Conservation (phyloP, 1,140 invertebrate species). For the Danaus plexippus region DNA sequence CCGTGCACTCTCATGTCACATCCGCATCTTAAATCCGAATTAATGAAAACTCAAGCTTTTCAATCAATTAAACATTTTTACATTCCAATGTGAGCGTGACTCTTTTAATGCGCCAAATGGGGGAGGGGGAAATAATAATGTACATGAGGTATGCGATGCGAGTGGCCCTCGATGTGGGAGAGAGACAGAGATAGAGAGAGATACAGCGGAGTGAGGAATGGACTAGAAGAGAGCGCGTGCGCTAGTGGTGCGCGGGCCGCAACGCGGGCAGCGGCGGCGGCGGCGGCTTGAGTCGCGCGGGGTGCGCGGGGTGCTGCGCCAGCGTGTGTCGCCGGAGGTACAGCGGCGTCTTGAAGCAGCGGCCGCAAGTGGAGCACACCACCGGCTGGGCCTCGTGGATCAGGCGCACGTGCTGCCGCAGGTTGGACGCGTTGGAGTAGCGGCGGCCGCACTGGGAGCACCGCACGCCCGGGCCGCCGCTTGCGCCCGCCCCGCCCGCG, state of each 20-base stretch:
- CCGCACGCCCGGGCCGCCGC: constrained; percentile 34
- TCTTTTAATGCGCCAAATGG: too few species aligned
- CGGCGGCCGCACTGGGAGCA: constrained; percentile 83
- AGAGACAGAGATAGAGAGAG: constrained; percentile 4
- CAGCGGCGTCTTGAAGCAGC: constrained; percentile 84
- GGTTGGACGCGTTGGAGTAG: constrained; percentile 86
- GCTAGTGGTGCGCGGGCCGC: constrained; percentile 36
- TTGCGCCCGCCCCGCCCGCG: constrained; percentile 26
- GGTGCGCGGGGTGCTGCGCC: constrained; percentile 58
- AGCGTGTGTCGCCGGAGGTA: constrained; percentile 80
- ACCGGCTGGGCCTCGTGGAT: constrained; percentile 85
- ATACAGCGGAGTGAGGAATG: background rate
- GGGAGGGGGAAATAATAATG: too few species aligned
- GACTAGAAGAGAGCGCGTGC: constrained; percentile 23
- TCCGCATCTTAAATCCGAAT: too few species aligned
- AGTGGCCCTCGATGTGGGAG: background rate
- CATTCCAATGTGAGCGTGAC: too few species aligned
- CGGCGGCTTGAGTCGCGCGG: constrained; percentile 45
- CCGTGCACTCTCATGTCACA: too few species aligned
- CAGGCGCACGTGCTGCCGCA: constrained; percentile 84
- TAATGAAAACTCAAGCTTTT: too few species aligned
- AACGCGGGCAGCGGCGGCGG: constrained; percentile 41
- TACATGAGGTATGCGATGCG: too few species aligned
- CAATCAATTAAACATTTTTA: too few species aligned
- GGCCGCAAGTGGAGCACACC: constrained; percentile 80